Evolutionary conservation across 2,888 invertebrate genomes (phyloP), one percentile per base, ranked within the genome.

Genomic region (Pammene aurita): DNA sequence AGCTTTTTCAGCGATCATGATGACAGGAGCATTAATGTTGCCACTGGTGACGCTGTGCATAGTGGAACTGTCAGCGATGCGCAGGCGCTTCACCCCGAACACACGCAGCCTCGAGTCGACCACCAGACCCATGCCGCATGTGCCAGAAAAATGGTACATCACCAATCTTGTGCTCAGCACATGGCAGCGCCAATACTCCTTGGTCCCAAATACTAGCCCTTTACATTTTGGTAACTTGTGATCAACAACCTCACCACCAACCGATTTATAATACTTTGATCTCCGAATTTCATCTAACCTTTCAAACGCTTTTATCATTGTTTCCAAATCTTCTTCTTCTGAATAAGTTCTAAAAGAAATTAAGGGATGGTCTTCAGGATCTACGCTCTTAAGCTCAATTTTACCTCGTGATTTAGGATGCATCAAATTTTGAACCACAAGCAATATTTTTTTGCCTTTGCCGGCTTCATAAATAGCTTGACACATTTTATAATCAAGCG

Each of bases 71-170:
- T 84, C 84, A 0, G 73, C 80, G 4, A 84, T 80, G n/a, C 82
- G 75, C 5, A 83, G 57, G 0, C 69, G 58, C 5, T 71, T 58
- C 0, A 83, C 78, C 1, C 80, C 77, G 7, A 50, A 58, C 0
- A 83, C 82, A 13, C 67, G 61, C 2, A 96, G 82, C 50, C 94
- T 82, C 0, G 94, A 91, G 82, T 95, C 94, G 0, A 96, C 95
- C 0, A 96, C 96, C 0, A 95, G 93, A 0, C 96, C 96, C 96
- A 96, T 96, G 78, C 95, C 95, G 63, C 94, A 94, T 0, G 96
- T 96, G 0, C 96, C 94, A 0, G 93, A 88, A 0, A 94, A 95
- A 80, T 96, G 95, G 76, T 95, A 96, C 61, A 95, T 94, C 0
- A 96, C 95, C 61, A 93, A 92, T 0, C 94, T 94, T 70, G 93